phyloP scores from a whole-genome alignment of 2,797 vertebrate species.

The Cossypha dichroa region DNA sequence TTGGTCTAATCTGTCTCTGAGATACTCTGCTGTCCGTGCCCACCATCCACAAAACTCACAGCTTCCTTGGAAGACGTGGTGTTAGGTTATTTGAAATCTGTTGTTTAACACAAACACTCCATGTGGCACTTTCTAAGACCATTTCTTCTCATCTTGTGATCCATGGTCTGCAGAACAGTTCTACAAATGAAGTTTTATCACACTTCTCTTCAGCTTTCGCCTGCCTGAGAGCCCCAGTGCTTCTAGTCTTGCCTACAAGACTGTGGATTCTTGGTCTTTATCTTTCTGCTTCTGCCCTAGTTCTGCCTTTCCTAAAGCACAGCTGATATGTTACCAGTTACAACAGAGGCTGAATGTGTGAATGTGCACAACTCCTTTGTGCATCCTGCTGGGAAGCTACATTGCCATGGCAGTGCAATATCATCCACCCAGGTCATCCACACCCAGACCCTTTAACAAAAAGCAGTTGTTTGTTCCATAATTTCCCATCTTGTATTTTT shows the following conservation, averaged over 20 bases:
- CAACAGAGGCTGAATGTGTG: background rate
- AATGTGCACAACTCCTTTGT: background rate
- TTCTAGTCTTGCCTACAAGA: background rate
- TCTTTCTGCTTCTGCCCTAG: background rate
- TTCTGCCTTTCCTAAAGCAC: background rate
- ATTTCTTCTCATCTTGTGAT: background rate
- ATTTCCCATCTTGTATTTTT: background rate
- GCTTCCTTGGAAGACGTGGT: background rate
- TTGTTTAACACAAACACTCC: background rate
- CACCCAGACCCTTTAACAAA: background rate
- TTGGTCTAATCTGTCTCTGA: background rate
- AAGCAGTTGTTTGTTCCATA: background rate
- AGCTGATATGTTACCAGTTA: background rate
- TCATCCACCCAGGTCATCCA: background rate
- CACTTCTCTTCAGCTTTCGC: background rate
- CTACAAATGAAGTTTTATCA: background rate
- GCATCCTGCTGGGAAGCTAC: background rate
- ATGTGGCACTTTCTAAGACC: background rate
- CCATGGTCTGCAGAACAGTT: background rate
- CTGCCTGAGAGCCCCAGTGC: background rate
- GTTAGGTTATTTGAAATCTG: background rate
- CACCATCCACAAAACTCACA: accelerated
- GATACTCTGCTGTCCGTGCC: accelerated
- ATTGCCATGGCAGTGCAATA: background rate
- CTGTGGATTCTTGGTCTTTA: background rate